phyloP scores from a whole-genome alignment of 1,140 invertebrate species.

The Onthophagus taurus region DNA sequence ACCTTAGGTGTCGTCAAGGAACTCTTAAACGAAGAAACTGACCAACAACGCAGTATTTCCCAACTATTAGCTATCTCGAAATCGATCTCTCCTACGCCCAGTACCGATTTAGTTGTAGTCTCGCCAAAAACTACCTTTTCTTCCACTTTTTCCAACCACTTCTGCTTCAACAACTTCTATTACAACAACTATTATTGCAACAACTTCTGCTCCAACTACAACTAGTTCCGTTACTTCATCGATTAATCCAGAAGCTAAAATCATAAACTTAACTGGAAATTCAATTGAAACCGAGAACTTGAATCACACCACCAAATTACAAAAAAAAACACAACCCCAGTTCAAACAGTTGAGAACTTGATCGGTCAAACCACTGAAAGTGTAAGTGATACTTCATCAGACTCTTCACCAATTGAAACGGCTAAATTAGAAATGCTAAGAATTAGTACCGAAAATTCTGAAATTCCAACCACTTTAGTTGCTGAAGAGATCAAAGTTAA shows the following conservation, averaged over 20 bases:
- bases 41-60: constrained; percentile 29
- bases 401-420: too few species aligned
- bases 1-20: constrained; percentile 25
- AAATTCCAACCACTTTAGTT: too few species aligned
- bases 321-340: constrained; percentile 6
- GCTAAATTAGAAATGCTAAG: too few species aligned
- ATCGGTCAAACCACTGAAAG: too few species aligned
- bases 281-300: neutral
- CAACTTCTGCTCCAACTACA: neutral
- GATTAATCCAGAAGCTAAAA: neutral
- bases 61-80: constrained; percentile 29
- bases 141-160: constrained; percentile 10
- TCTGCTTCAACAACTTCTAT: neutral
- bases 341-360: constrained; percentile 2
- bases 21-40: constrained; percentile 24
- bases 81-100: constrained; percentile 21
- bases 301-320: neutral
- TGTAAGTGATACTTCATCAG: too few species aligned
- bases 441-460: too few species aligned
- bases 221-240: neutral
- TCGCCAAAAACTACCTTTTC: constrained; percentile 22
- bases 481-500: too few species aligned
- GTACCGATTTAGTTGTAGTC: constrained; percentile 21
- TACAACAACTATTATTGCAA: neutral
- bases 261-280: neutral